phyloP scores from a whole-genome alignment of 2,888 invertebrate genomes.

The Meliscaeva auricollis region DNA sequence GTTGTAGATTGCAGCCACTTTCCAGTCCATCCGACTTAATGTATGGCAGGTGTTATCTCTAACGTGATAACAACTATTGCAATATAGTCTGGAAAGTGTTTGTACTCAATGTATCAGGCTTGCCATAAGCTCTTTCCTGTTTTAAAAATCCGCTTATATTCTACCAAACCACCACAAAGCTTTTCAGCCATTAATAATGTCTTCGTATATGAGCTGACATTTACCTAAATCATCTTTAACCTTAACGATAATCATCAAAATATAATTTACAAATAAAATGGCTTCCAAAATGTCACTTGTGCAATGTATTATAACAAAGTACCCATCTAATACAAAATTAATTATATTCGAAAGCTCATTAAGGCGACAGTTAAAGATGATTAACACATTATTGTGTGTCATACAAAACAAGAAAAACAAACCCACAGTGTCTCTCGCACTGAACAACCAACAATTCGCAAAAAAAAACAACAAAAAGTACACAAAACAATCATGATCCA shows the following conservation, averaged over 20 bases:
- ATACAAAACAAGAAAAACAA: neutral
- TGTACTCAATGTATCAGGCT: too few relatives aligned
- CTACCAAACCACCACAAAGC: neutral
- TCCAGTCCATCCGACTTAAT: too few relatives aligned
- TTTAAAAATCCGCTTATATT: too few relatives aligned
- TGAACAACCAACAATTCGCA: neutral
- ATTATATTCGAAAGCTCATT: constrained; percentile 62
- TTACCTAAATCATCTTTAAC: neutral
- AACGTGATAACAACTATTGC: too few relatives aligned
- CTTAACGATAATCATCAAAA: neutral
- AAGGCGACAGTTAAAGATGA: constrained; percentile 61
- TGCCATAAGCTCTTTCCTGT: too few relatives aligned
- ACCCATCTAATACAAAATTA: neutral
- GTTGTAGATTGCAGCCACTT: too few relatives aligned
- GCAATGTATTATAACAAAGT: constrained; percentile 14
- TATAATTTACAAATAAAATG: neutral
- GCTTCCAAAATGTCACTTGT: constrained; percentile 33
- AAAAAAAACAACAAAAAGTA: constrained; percentile 11
- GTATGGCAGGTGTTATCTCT: too few relatives aligned
- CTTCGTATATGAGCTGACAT: neutral
- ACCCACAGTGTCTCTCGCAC: neutral
- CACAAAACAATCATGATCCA: constrained; percentile 41
- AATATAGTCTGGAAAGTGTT: too few relatives aligned
- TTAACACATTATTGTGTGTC: constrained; percentile 55
- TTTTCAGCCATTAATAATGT: neutral